phyloP scores from a whole-genome alignment of 53 echinoderm and acorn worm genomes.

The Hippasteria phrygiana region DNA sequence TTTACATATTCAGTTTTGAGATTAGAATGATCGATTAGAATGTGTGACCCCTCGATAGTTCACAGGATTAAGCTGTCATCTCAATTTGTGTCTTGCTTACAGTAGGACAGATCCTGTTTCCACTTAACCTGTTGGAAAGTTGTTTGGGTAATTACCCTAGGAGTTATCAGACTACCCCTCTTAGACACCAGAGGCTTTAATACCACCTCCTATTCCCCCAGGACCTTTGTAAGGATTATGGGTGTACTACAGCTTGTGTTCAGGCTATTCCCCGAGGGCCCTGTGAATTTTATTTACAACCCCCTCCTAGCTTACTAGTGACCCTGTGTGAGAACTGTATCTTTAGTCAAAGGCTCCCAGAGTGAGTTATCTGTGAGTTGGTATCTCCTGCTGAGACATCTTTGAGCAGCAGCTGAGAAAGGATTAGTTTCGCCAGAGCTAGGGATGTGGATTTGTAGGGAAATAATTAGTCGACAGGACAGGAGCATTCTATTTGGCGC shows the following conservation, averaged over 20 bases:
- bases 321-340: no score
- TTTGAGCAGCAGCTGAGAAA: background rate
- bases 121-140: background rate
- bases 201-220: background rate
- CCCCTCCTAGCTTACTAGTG: no score
- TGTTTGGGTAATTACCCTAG: background rate
- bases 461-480: background rate
- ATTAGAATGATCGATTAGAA: background rate
- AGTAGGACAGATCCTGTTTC: background rate
- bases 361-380: no score
- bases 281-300: no score
- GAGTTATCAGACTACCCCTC: background rate
- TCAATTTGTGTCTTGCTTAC: background rate
- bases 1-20: background rate
- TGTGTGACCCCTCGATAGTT: background rate
- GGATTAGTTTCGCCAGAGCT: slow-evolving; percentile 3
- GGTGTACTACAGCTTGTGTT: no score
- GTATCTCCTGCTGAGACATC: background rate
- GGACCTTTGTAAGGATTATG: no score
- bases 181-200: background rate
- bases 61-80: background rate
- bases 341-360: no score
- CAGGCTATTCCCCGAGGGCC: background rate
- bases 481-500: no score
- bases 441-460: background rate